Evolutionary conservation across 2,888 invertebrate species (phyloP).

Genomic region (Callosobruchus maculatus): DNA sequence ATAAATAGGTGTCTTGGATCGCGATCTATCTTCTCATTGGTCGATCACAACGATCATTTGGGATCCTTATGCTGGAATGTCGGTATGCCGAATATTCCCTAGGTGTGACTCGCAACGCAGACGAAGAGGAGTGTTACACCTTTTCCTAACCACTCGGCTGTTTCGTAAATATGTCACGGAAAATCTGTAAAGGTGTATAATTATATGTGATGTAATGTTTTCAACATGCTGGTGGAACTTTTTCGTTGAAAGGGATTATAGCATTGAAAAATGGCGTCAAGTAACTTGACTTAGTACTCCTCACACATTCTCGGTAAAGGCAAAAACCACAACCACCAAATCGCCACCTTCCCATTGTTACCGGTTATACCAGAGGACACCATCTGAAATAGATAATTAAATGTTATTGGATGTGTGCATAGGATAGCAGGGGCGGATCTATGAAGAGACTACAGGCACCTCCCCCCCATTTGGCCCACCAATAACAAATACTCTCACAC

Average conservation of each 20-base stretch:
- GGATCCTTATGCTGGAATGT: neutral
- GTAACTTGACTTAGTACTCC: no score
- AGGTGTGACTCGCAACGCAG: neutral
- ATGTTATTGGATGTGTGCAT: no score
- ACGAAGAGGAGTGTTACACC: neutral
- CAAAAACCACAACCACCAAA: no score
- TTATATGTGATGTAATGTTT: neutral
- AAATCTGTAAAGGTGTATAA: neutral
- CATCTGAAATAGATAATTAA: no score
- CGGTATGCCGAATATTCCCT: neutral
- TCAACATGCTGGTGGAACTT: neutral
- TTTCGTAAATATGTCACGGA: neutral
- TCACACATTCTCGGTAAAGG: no score
- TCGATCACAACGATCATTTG: neutral
- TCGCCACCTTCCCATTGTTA: no score
- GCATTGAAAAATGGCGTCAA: no score
- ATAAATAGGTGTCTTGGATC: neutral
- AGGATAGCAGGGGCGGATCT: no score
- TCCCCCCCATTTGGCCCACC: no score
- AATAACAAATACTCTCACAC: no score
- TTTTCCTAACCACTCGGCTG: neutral
- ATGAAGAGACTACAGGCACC: no score
- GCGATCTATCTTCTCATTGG: neutral
- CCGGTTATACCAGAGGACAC: no score
- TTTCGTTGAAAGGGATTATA: neutral